These are phyloP conservation scores for Amblyopsis rosae DNA, from an alignment of 2,113 vertebrate species.

Conservation along the genomic window DNA sequence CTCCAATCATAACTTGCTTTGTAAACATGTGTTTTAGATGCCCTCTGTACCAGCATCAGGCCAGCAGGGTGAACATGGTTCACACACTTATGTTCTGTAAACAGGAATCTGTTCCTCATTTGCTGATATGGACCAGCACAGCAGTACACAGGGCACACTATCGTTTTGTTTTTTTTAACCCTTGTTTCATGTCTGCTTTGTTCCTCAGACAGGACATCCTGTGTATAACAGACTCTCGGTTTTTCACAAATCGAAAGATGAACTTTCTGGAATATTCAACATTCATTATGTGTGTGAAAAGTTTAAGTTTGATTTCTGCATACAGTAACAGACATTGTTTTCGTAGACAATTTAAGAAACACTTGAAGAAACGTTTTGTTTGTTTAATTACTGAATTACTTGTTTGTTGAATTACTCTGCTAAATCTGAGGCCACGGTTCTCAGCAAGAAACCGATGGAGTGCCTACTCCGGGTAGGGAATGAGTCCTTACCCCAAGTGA, in stretches of 20 bases:
- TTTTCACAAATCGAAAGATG: slow-evolving; percentile 15
- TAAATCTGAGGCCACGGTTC: no score
- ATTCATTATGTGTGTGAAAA: background rate
- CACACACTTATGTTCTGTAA: slow-evolving; percentile 35
- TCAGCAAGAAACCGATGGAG: no score
- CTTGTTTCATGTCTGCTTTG: slow-evolving; percentile 54
- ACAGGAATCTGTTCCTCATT: slow-evolving; percentile 54
- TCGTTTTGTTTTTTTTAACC: slow-evolving; percentile 11
- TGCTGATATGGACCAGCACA: slow-evolving; percentile 27
- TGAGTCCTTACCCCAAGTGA: no score
- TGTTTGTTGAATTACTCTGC: no score
- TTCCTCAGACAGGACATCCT: slow-evolving; percentile 66
- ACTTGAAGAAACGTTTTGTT: background rate
- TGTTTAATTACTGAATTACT: no score
- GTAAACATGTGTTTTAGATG: slow-evolving; percentile 7
- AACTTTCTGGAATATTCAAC: slow-evolving; percentile 15
- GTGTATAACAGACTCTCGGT: slow-evolving; percentile 53
- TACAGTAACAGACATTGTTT: no score
- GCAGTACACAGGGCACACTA: slow-evolving; percentile 11
- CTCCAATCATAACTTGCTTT: background rate
- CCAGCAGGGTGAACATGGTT: slow-evolving; percentile 2
- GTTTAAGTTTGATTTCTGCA: no score
- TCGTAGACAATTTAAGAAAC: background rate
- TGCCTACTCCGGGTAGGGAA: no score
- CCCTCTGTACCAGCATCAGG: background rate